Base-by-base conservation (phyloP, 2,113 vertebrate species). In the Odocoileus virginianus region DNA sequence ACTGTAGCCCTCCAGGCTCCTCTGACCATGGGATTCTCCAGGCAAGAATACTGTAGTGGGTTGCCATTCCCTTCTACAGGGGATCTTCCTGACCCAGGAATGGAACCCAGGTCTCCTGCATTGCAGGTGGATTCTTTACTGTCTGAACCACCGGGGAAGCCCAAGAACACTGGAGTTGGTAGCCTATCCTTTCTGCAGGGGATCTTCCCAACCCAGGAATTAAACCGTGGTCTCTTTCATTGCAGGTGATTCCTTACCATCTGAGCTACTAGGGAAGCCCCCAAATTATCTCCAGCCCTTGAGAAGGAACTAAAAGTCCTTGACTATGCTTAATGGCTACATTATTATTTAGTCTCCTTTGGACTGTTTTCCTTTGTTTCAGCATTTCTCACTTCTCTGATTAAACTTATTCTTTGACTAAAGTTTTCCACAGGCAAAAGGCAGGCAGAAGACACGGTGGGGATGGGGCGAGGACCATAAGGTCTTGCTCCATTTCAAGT, bases 221-320 rank as follows among this genome's bases (percentile, higher is more conserved):
- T 0, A 5, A 71, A 36, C 4, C 2, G 1, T 0, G 17, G n/a
- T 36, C 64, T 21, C n/a, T 9, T 3, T 4, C 64, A 12, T 11
- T 71, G n/a, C n/a, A 71, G 17, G 16, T 71, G n/a, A 71, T 71
- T 71, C n/a, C n/a, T 36, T 71, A 71, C 67, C n/a, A 71, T 71
- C n/a, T 71, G n/a, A 71, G 67, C n/a, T 71, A 36, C 67, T 71
- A 71, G 19, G 19, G 64, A 71, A 36, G n/a, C n/a, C 64, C 64
- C 64, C 9, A 23, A 36, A 71, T 71, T 36, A 71, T 71, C 19
- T 71, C 23, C 36, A 36, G 64, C 64, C 64, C n/a, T 71, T 71
- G 36, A 36, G 64, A 36, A 71, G 64, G 36, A 71, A 71, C 64
- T 21, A 21, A 21, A 71, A 36, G 17, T 71, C n/a, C n/a, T 71